Evolutionary conservation across 1,140 invertebrate species (phyloP).

Genomic region (Pissodes strobi): DNA sequence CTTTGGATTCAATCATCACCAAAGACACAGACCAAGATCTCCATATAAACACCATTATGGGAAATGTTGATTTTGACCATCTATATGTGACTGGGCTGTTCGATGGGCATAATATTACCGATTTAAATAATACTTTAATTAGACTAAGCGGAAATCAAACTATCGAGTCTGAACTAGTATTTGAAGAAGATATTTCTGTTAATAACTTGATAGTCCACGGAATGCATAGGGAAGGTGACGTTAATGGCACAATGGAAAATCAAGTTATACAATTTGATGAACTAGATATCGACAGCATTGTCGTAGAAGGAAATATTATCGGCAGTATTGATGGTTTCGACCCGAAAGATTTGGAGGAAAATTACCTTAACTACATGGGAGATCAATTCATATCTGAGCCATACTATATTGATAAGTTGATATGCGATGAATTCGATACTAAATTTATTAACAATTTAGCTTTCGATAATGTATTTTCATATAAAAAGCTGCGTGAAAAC

Average conservation of each 20-base stretch:
- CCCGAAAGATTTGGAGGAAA: slow-evolving; percentile 40
- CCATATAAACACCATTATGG: slow-evolving; percentile 49
- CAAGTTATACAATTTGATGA: slow-evolving; percentile 24
- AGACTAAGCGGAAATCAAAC: slow-evolving; percentile 52
- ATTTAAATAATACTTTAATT: slow-evolving; percentile 52
- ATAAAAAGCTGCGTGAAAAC: slow-evolving; percentile 23
- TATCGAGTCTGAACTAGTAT: slow-evolving; percentile 44
- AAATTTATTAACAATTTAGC: slow-evolving; percentile 24
- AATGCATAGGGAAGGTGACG: slow-evolving; percentile 41
- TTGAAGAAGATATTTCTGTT: slow-evolving; percentile 43
- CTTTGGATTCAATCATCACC: slow-evolving; percentile 55
- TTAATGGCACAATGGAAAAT: slow-evolving; percentile 31
- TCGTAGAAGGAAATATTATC: slow-evolving; percentile 41
- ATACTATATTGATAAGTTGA: slow-evolving; percentile 29
- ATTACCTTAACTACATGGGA: slow-evolving; percentile 43
- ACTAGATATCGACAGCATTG: slow-evolving; percentile 39
- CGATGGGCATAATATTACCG: slow-evolving; percentile 53
- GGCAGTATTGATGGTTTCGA: slow-evolving; percentile 44
- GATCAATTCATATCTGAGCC: slow-evolving; percentile 42
- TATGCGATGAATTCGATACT: slow-evolving; percentile 8
- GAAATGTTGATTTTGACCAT: slow-evolving; percentile 55
- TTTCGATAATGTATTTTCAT: slow-evolving; percentile 21
- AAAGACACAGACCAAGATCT: slow-evolving; percentile 55
- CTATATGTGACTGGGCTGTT: slow-evolving; percentile 49
- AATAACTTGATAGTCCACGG: slow-evolving; percentile 20